Percentiles rank a stretch among this genome's conserved stretches.
Conservation (phyloP, 1,140 invertebrate species). For the Riptortus pedestris region DNA sequence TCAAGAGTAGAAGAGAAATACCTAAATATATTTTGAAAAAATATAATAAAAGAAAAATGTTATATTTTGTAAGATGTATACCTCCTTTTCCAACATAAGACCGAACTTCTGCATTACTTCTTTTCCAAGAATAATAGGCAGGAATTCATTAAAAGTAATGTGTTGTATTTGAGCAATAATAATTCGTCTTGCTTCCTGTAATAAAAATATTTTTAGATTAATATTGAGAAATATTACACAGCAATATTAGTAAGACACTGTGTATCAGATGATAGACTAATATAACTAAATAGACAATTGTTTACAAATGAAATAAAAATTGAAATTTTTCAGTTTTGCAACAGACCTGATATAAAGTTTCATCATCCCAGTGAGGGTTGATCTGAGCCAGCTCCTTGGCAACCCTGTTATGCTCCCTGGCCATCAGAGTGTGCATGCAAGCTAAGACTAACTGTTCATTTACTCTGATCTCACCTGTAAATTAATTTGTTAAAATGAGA, state of each 20-base stretch:
- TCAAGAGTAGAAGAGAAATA: too few species aligned
- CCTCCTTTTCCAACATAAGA: constrained; percentile 68
- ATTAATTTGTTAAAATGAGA: background rate
- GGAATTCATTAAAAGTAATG: constrained; percentile 88
- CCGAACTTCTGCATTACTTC: constrained; percentile 88
- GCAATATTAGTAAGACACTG: too few species aligned
- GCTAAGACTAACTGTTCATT: constrained; percentile 48
- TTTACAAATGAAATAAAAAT: too few species aligned
- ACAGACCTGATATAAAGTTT: constrained; percentile 76
- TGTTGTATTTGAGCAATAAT: constrained; percentile 85
- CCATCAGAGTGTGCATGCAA: constrained; percentile 40
- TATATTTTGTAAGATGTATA: constrained; percentile 35
- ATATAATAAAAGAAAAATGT: constrained; percentile 3
- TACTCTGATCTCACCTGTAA: constrained; percentile 38
- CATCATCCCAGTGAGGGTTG: constrained; percentile 83
- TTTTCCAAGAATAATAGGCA: constrained; percentile 86
- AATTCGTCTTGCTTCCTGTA: constrained; percentile 72
- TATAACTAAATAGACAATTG: too few species aligned
- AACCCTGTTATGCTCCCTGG: constrained; percentile 79
- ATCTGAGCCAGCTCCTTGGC: constrained; percentile 56
- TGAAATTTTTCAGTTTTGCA: too few species aligned
- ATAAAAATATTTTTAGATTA: too few species aligned
- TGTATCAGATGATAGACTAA: too few species aligned
- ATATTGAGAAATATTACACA: too few species aligned
- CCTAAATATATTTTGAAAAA: too few species aligned